Evolutionary conservation across 2,113 vertebrate species (phyloP).

Genomic region (Nestor notabilis): DNA sequence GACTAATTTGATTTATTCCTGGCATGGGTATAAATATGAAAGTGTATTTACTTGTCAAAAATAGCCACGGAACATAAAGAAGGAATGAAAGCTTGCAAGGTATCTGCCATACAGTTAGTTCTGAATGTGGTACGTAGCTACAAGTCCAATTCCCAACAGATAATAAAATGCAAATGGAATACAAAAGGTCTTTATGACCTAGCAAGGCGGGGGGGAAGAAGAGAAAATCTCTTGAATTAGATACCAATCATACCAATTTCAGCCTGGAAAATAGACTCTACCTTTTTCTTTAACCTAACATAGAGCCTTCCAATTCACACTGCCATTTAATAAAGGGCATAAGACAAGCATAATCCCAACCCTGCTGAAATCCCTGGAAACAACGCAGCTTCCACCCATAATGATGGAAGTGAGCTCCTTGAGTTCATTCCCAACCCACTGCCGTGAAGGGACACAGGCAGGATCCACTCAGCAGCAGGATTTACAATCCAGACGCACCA

Average conservation of each 20-base stretch:
- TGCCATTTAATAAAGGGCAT: neutral
- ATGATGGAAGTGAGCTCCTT: neutral
- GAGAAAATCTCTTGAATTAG: neutral
- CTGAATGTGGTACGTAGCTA: neutral
- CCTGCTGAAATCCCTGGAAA: neutral
- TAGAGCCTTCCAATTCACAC: neutral
- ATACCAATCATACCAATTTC: neutral
- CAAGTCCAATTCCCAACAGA: neutral
- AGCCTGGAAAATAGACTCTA: neutral
- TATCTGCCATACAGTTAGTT: neutral
- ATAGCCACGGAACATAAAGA: slow-evolving; percentile 17
- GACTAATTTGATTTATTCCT: slow-evolving; percentile 66
- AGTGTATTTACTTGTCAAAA: slow-evolving; percentile 34
- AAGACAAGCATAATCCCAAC: neutral
- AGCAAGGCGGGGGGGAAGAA: neutral
- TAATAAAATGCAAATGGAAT: slow-evolving; percentile 55
- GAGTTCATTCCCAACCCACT: neutral
- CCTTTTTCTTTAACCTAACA: neutral
- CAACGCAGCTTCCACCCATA: neutral
- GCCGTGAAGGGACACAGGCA: neutral
- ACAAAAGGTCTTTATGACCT: slow-evolving; percentile 34
- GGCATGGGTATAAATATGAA: slow-evolving; percentile 8
- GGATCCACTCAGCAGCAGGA: neutral
- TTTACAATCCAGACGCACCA: neutral
- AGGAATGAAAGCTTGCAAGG: neutral